Conservation (phyloP, 2,888 invertebrate species). For the Aphodius granarius region DNA sequence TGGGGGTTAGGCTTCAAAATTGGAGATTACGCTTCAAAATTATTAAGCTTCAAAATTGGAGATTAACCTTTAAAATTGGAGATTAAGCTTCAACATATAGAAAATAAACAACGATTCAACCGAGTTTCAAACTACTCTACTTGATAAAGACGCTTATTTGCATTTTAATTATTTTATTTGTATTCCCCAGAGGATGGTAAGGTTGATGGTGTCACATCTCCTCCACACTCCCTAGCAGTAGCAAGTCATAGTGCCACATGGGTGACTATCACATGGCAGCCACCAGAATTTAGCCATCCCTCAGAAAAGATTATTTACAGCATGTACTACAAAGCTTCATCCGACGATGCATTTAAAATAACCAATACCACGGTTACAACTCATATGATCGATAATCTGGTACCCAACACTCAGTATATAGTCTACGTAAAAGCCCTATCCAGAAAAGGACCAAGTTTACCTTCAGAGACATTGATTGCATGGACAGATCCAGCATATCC, state of each 20-base stretch:
- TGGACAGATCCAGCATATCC: conserved; percentile 89
- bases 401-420: conserved; percentile 81
- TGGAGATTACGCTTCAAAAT: too few relatives aligned
- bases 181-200: conserved; percentile 45
- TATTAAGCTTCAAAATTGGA: too few relatives aligned
- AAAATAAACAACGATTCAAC: too few relatives aligned
- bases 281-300: conserved; percentile 80
- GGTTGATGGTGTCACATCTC: conserved; percentile 72
- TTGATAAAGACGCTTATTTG: not conserved
- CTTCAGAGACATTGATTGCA: conserved; percentile 80
- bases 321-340: conserved; percentile 70
- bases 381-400: conserved; percentile 69
- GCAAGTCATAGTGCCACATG: conserved; percentile 80
- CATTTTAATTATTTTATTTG: not conserved
- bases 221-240: conserved; percentile 78
- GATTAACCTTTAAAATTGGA: too few relatives aligned
- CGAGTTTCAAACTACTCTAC: too few relatives aligned
- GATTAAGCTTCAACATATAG: too few relatives aligned
- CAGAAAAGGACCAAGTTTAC: conserved; percentile 70
- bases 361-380: conserved; percentile 71
- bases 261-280: conserved; percentile 82
- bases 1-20: too few relatives aligned
- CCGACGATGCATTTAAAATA: conserved; percentile 62
- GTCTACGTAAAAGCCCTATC: conserved; percentile 74
- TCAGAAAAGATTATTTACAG: conserved; percentile 78